A percentile compares a stretch with the other conserved stretches of the same genome.
Evolutionary conservation across 2,797 vertebrate genomes (phyloP).

Genomic region (Neopelma chrysocephalum): DNA sequence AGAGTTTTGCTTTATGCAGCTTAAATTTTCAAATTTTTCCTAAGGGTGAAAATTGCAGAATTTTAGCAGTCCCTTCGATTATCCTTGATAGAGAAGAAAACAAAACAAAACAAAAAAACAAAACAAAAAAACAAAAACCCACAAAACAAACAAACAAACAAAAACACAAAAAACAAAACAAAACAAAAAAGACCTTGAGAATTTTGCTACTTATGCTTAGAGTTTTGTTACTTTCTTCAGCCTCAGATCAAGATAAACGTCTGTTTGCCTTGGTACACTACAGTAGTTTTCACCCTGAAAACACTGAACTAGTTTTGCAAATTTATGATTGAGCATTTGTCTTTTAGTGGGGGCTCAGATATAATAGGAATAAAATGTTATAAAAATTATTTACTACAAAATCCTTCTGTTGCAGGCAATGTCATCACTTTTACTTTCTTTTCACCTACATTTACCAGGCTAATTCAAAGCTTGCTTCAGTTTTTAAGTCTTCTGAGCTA

Average conservation of each 20-base stretch:
- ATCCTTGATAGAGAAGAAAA: not conserved
- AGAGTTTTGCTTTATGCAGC: not conserved
- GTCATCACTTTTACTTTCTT: not conserved
- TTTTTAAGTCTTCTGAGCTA: not conserved
- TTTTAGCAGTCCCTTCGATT: not conserved
- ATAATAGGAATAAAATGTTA: constrained; percentile 3
- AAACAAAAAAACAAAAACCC: not conserved
- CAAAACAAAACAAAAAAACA: not conserved
- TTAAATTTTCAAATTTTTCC: not conserved
- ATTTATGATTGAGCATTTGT: constrained; percentile 13
- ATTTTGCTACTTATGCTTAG: not conserved
- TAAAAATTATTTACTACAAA: constrained; percentile 11
- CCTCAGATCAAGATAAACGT: not conserved
- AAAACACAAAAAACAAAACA: too few species aligned
- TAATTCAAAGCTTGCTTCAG: not conserved
- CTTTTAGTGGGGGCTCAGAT: not conserved
- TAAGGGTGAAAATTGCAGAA: not conserved
- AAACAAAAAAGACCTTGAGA: not conserved
- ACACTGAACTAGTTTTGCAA: not conserved
- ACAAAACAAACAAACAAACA: not conserved
- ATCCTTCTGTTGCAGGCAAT: not conserved
- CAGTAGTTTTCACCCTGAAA: not conserved
- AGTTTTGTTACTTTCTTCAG: not conserved
- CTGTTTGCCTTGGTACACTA: not conserved
- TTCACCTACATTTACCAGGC: not conserved